These are phyloP conservation scores for Dusona sp. DNA, from an alignment of 2,888 invertebrate species.

Conservation along the genomic window DNA sequence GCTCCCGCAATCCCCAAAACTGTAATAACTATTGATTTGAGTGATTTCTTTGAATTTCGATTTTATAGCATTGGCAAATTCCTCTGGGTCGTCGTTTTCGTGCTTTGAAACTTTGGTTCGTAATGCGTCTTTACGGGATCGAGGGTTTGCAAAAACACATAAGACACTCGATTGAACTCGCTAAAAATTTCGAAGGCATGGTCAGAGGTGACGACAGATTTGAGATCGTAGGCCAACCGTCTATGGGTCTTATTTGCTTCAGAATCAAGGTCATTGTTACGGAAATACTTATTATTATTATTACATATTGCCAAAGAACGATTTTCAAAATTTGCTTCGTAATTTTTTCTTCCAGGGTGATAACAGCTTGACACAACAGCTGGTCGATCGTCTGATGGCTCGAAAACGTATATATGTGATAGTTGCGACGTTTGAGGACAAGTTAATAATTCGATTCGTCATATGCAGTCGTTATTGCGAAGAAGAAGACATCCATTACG, in stretches of 20 bases:
- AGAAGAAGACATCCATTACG: conserved; percentile 90
- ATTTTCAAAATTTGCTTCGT: not conserved
- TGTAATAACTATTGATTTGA: not conserved
- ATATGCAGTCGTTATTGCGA: conserved; percentile 91
- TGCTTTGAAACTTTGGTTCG: conserved; percentile 97
- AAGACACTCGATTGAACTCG: conserved; percentile 90
- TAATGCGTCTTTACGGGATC: conserved; percentile 92
- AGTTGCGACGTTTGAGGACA: conserved; percentile 89
- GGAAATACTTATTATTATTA: not conserved
- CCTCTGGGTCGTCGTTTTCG: conserved; percentile 95
- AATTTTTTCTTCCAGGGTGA: conserved; percentile 85
- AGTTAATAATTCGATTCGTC: conserved; percentile 92
- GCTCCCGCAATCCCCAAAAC: not conserved
- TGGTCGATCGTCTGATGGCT: conserved; percentile 90
- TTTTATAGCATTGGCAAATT: conserved; percentile 92
- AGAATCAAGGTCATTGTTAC: conserved; percentile 88
- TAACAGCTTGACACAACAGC: conserved; percentile 89
- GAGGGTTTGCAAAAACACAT: conserved; percentile 92
- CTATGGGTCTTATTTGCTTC: conserved; percentile 96
- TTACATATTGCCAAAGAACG: not conserved
- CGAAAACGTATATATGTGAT: conserved; percentile 93
- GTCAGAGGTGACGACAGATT: conserved; percentile 91
- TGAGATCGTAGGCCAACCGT: conserved; percentile 90
- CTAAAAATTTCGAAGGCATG: conserved; percentile 91
- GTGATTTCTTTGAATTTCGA: not conserved